Evolutionary conservation across 64 coral and sea anemone genomes (phyloP).

Genomic region (Montipora capricornis): DNA sequence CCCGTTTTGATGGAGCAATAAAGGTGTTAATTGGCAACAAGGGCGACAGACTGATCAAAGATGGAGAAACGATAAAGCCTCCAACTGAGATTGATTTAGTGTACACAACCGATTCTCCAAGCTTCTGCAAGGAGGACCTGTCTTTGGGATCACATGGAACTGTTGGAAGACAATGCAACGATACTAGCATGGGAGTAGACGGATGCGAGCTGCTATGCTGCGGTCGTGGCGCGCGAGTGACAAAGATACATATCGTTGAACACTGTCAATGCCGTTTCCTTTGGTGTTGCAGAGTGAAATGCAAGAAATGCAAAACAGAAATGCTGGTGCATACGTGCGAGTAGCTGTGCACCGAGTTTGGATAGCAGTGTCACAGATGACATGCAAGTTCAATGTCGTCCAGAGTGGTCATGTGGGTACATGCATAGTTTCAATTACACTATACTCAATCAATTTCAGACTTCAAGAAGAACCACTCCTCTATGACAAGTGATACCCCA

Average conservation of each 20-base stretch:
- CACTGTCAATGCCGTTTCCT: slow-evolving; percentile 87
- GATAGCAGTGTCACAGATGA: not conserved
- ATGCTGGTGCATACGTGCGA: slow-evolving; percentile 65
- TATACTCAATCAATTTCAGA: not conserved
- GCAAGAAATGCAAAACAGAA: slow-evolving; percentile 66
- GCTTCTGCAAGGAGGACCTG: slow-evolving; percentile 72
- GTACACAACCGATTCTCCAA: slow-evolving; percentile 88
- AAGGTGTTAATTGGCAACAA: slow-evolving; percentile 88
- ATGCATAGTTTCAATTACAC: slow-evolving; percentile 3
- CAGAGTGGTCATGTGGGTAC: not conserved
- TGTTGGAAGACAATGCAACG: slow-evolving; percentile 74
- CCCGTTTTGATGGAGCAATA: slow-evolving; percentile 83
- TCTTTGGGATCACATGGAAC: slow-evolving; percentile 77
- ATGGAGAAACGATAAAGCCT: slow-evolving; percentile 77
- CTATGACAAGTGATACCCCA: slow-evolving; percentile 51
- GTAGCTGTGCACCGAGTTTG: not conserved
- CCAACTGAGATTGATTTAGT: slow-evolving; percentile 81
- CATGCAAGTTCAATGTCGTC: not conserved
- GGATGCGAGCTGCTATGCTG: slow-evolving; percentile 88
- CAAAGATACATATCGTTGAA: slow-evolving; percentile 28
- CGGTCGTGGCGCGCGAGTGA: slow-evolving; percentile 34
- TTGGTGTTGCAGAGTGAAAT: slow-evolving; percentile 92
- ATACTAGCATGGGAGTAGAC: slow-evolving; percentile 62
- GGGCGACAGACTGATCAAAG: slow-evolving; percentile 65
- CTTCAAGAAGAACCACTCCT: slow-evolving; percentile 19